These are phyloP conservation scores for Australoheros scitulus DNA, from an alignment of 2,113 vertebrate genomes.

Conservation along the genomic window DNA sequence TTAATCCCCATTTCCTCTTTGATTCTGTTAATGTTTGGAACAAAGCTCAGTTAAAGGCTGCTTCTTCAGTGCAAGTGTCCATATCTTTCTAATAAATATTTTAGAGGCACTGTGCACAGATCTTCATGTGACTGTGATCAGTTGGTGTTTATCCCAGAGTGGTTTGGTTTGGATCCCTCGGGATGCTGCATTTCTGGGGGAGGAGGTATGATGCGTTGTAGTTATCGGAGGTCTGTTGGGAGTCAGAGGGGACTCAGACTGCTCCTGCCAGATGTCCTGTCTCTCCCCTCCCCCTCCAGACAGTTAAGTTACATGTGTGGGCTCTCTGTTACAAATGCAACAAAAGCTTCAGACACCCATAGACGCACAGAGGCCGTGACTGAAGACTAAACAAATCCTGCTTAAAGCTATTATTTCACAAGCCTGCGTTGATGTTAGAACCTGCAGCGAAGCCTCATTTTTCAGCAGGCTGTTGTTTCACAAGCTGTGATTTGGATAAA, in stretches of 20 bases:
- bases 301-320: constrained; percentile 12
- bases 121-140: constrained; percentile 19
- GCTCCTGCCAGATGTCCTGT: constrained; percentile 79
- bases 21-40: background rate
- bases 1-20: background rate
- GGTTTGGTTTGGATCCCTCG: constrained; percentile 32
- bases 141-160: constrained; percentile 41
- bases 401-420: constrained; percentile 23
- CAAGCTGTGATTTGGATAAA: constrained; percentile 25
- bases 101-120: background rate
- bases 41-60: background rate
- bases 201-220: constrained; percentile 21
- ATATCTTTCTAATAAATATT: constrained; percentile 43
- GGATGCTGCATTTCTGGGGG: constrained; percentile 18
- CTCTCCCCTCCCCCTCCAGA: constrained; percentile 65
- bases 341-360: constrained; percentile 49
- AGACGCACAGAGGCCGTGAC: constrained; percentile 1
- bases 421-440: constrained; percentile 41
- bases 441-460: constrained; percentile 3
- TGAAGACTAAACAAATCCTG: background rate
- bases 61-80: constrained; percentile 6
- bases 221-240: constrained; percentile 56
- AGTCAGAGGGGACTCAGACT: constrained; percentile 53
- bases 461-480: background rate
- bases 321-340: constrained; percentile 57